phyloP scores from a whole-genome alignment of 2,113 vertebrate genomes.

The Megatriorchis doriae region DNA sequence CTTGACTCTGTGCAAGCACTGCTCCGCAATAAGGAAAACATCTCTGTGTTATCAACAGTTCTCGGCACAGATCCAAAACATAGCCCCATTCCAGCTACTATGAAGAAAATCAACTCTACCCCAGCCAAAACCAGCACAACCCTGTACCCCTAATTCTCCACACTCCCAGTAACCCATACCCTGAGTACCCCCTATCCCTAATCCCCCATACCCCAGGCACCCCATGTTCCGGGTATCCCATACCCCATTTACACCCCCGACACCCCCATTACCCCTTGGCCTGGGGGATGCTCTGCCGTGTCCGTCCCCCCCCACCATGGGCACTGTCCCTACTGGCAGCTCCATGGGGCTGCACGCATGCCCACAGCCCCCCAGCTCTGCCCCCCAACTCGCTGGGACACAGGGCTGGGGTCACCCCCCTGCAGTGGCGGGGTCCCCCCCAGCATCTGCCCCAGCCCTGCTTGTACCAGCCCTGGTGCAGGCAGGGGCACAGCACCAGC shows the following conservation, averaged over 20 bases:
- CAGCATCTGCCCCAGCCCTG: neutral
- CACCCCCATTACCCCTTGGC: neutral
- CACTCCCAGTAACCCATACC: too few relatives aligned
- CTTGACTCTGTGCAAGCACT: too few relatives aligned
- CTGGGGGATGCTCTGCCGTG: neutral
- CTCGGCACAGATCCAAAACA: too few relatives aligned
- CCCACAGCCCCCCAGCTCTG: neutral
- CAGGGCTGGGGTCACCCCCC: accelerated
- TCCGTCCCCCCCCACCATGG: accelerated
- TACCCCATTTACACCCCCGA: too few relatives aligned
- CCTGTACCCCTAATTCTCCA: neutral
- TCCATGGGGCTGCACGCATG: accelerated
- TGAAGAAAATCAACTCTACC: too few relatives aligned
- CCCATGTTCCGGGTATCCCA: too few relatives aligned
- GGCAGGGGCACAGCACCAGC: neutral
- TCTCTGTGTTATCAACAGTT: too few relatives aligned
- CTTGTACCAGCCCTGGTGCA: neutral
- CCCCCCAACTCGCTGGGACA: neutral
- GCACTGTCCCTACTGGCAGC: neutral
- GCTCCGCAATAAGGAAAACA: too few relatives aligned
- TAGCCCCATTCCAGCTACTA: too few relatives aligned
- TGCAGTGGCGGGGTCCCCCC: too few relatives aligned
- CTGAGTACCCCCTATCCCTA: too few relatives aligned
- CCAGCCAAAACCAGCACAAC: too few relatives aligned
- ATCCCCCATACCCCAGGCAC: neutral